Base-by-base conservation (phyloP, 2,113 vertebrate genomes). In the Mesoclemmys tuberculata region DNA sequence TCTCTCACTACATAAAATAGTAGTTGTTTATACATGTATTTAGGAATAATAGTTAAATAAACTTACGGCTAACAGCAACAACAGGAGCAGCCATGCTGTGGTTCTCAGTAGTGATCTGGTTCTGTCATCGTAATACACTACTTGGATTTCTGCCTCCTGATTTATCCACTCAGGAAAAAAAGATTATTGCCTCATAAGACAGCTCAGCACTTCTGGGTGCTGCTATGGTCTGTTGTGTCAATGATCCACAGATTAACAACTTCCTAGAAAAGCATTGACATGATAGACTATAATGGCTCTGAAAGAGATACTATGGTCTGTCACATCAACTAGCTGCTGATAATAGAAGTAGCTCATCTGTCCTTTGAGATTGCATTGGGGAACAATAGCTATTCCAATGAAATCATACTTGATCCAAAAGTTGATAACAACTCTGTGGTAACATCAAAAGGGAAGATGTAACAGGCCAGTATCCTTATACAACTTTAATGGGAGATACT, bases 201-300 rank as follows among this genome's bases (percentile, higher is more conserved):
- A 89, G 14, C n/a, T 87, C 24, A 89, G 26, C 24, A 48, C 10
- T 89, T 93, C 56, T 51, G 78, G 46, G 19, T 44, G 24, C 29
- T 78, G 24, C 38, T 93, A 82, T 48, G 16, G 44, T 51, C 68
- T 78, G 71, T 90, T 89, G 85, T 46, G 7, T 74, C 55, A 91
- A 52, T 74, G 77, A 78, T 88, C 89, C 38, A 48, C 82, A 94
- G 90, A 87, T 89, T 82, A 85, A 92, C 12, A 85, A n/a, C 27
- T 80, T 7, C 5, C 3, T 22, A 77, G 54, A 49, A 87, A 91
- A 56, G 80, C 12, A 87, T 78, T 86, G 55, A 80, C 29, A n/a
- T 52, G 12, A 35, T n/a, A 80, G 84, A 46, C 16, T 74, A 10
- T 38, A 92, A 83, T 49, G 92, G 18, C 31, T 81, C 58, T 21